A percentile compares a stretch with the other conserved stretches of the same genome.
Evolutionary conservation across 2,113 vertebrate species (phyloP).

Genomic region (Steatornis caripensis): DNA sequence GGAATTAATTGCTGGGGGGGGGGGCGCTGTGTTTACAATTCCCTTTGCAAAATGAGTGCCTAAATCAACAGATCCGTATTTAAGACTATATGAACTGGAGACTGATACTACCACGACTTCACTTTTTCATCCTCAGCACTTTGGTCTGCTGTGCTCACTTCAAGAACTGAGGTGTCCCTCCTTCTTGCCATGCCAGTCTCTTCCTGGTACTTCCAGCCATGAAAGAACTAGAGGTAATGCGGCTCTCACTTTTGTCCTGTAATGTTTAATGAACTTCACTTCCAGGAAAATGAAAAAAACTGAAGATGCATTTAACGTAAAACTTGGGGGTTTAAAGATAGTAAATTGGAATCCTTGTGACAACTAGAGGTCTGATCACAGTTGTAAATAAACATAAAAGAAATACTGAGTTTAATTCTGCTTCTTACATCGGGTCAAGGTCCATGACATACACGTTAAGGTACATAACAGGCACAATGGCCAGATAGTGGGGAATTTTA

Average conservation of each 20-base stretch:
- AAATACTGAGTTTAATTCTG: background rate
- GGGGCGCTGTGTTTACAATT: fast-evolving
- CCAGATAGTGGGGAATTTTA: background rate
- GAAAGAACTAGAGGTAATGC: background rate
- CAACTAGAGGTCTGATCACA: background rate
- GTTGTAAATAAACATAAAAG: background rate
- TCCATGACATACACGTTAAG: background rate
- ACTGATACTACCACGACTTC: background rate
- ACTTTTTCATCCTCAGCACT: background rate
- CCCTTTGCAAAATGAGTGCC: background rate
- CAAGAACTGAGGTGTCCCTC: background rate
- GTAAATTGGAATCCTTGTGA: background rate
- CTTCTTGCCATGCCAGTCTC: background rate
- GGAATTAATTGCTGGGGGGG: fast-evolving
- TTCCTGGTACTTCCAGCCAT: background rate
- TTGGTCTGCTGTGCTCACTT: background rate
- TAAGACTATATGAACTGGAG: background rate
- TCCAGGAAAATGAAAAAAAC: background rate
- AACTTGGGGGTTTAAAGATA: background rate
- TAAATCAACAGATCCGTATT: background rate
- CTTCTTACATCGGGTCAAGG: background rate
- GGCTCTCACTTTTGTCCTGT: background rate
- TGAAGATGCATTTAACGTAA: background rate
- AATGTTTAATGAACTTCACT: background rate
- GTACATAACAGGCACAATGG: background rate